Percentiles rank a stretch among this genome's conserved stretches.
These are phyloP conservation scores for Centropyge bicolor DNA, from an alignment of 2,797 vertebrate genomes.

Conservation along the genomic window DNA sequence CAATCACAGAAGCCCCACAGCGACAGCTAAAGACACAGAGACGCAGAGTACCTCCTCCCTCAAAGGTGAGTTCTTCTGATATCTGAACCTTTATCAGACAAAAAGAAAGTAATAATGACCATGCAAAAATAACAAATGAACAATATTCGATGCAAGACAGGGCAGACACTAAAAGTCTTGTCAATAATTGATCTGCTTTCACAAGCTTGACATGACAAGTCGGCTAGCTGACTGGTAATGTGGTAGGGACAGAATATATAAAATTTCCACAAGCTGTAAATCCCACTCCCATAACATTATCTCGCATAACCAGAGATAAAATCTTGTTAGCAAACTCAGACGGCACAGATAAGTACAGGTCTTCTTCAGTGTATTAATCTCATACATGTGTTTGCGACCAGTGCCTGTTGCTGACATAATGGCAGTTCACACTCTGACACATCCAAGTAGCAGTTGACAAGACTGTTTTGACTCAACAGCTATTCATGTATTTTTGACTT, in stretches of 20 bases:
- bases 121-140: background rate
- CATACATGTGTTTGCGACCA: background rate
- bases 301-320: background rate
- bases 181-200: conserved; percentile 2
- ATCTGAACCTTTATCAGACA: background rate
- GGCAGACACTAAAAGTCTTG: background rate
- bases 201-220: background rate
- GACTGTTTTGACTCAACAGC: background rate
- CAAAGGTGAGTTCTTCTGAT: conserved; percentile 86
- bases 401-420: background rate
- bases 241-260: background rate
- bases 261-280: background rate
- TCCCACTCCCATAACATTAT: background rate
- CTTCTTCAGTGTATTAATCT: background rate
- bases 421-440: background rate
- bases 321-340: background rate
- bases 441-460: background rate
- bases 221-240: background rate
- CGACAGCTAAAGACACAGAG: conserved; percentile 92
- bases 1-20: conserved; percentile 75
- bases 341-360: background rate
- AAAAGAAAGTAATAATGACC: background rate
- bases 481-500: background rate
- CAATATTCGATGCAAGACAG: background rate
- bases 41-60: conserved; percentile 91